A percentile compares a stretch with the other conserved stretches of the same genome.
Evolutionary conservation across 2,888 invertebrate species (phyloP).

Genomic region (Pachycephus smyrnensis): DNA sequence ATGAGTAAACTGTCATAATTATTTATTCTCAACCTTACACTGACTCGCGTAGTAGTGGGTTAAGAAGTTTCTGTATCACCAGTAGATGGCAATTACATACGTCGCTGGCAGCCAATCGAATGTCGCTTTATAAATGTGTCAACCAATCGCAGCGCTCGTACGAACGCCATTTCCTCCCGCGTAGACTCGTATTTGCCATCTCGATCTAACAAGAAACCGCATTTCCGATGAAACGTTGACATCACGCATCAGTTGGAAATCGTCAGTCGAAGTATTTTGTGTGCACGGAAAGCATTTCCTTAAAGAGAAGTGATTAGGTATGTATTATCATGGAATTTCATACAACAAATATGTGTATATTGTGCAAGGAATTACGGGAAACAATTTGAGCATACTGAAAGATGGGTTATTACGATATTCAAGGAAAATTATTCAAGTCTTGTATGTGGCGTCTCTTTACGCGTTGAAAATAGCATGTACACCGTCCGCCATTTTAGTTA

Average conservation of each 20-base stretch:
- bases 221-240: constrained; percentile 8
- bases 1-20: neutral
- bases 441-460: constrained; percentile 35
- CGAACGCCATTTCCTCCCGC: neutral
- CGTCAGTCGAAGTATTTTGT: constrained; percentile 22
- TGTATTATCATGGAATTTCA: constrained; percentile 5
- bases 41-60: neutral
- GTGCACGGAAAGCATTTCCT: neutral
- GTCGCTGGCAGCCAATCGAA: neutral
- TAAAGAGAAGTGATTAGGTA: constrained; percentile 19
- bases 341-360: neutral
- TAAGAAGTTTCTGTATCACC: neutral
- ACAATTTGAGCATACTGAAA: constrained; percentile 1
- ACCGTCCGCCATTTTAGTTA: constrained; percentile 59
- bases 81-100: neutral
- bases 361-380: neutral
- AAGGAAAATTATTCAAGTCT: neutral
- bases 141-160: neutral
- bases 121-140: neutral
- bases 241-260: constrained; percentile 30
- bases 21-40: neutral
- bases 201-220: constrained; percentile 1
- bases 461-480: constrained; percentile 40
- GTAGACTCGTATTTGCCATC: neutral
- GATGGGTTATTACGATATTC: neutral